Evolutionary conservation across 2,113 vertebrate genomes (phyloP).

Genomic region (Lethenteron camtschaticum): DNA sequence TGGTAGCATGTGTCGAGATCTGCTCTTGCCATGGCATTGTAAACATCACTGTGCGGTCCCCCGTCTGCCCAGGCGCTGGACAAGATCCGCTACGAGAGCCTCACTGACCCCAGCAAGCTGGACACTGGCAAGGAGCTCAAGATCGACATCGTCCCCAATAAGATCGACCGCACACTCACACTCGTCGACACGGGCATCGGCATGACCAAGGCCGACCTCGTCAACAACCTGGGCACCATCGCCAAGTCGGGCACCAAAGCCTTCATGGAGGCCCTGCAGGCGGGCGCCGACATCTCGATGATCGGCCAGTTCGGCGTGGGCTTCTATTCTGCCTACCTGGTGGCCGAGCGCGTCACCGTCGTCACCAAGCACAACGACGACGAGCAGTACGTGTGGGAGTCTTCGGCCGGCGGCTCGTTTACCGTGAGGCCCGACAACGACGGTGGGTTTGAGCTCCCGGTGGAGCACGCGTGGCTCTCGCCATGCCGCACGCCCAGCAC

Average conservation of each 20-base stretch:
- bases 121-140: constrained; percentile 68
- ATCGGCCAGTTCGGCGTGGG: constrained; percentile 88
- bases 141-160: constrained; percentile 58
- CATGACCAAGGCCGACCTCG: constrained; percentile 80
- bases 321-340: constrained; percentile 74
- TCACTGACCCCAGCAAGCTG: constrained; percentile 55
- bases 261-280: constrained; percentile 85
- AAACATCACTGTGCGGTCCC: too few species aligned
- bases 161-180: constrained; percentile 42
- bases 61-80: constrained; percentile 23
- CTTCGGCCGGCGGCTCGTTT: constrained; percentile 74
- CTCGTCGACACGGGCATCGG: constrained; percentile 60
- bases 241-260: constrained; percentile 81
- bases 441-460: constrained; percentile 13
- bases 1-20: too few species aligned
- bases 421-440: constrained; percentile 48
- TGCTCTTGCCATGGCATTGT: too few species aligned
- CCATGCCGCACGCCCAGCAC: too few species aligned
- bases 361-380: constrained; percentile 80
- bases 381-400: constrained; percentile 76
- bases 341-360: constrained; percentile 62
- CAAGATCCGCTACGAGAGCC: constrained; percentile 69
- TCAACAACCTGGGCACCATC: constrained; percentile 73
- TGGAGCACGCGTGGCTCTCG: too few species aligned
- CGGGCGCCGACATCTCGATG: constrained; percentile 85